phyloP scores from a whole-genome alignment of 2,113 vertebrate genomes.

The Pachypanchax playfairii region DNA sequence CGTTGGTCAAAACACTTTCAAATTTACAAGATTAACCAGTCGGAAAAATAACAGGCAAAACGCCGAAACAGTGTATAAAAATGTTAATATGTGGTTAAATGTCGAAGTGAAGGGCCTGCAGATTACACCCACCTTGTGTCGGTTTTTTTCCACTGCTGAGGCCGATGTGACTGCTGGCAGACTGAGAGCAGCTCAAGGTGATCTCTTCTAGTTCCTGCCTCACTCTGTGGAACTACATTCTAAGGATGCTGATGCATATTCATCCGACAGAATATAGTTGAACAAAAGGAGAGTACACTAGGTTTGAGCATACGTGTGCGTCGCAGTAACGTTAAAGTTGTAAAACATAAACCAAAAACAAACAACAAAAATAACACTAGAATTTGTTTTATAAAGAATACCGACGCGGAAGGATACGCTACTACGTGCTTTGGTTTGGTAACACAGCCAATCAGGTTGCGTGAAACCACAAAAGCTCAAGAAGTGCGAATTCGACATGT shows the following conservation, averaged over 20 bases:
- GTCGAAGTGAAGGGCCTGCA: not conserved
- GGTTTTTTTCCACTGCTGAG: not conserved
- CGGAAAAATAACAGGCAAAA: not conserved
- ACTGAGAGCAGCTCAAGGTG: constrained; percentile 73
- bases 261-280: constrained; percentile 58
- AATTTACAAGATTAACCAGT: no score
- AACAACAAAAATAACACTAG: no score
- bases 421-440: constrained; percentile 7
- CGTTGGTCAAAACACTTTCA: no score
- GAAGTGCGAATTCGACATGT: constrained; percentile 57
- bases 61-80: not conserved
- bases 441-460: constrained; percentile 54
- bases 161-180: constrained; percentile 34
- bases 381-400: no score
- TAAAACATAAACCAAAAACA: not conserved
- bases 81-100: fast-evolving
- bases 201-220: constrained; percentile 41
- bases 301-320: not conserved
- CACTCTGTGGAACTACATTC: constrained; percentile 73
- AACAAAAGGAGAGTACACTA: constrained; percentile 53
- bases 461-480: constrained; percentile 12
- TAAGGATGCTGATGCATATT: constrained; percentile 60
- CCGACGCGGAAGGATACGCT: constrained; percentile 53
- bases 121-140: constrained; percentile 59
- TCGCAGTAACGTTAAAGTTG: not conserved